phyloP scores from a whole-genome alignment of 2,888 invertebrate genomes.

The Baccha elongata region DNA sequence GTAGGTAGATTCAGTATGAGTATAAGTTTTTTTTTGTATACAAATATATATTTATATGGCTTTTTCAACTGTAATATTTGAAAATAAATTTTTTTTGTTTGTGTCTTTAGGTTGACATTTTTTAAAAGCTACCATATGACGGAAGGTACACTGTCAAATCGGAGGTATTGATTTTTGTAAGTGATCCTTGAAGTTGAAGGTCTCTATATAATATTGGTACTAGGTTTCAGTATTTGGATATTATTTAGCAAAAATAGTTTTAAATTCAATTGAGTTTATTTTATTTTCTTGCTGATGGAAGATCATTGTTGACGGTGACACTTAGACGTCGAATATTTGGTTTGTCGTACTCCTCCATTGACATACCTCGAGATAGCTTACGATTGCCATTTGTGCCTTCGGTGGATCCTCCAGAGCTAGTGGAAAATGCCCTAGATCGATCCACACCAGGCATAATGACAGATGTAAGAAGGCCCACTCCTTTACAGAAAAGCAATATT shows the following conservation, averaged over 20 bases:
- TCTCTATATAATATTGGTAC: constrained; percentile 49
- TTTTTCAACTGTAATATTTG: neutral
- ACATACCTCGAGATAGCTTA: constrained; percentile 86
- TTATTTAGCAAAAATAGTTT: constrained; percentile 55
- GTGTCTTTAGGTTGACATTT: no score
- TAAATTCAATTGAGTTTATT: constrained; percentile 54
- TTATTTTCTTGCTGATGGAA: constrained; percentile 86
- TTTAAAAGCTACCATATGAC: constrained; percentile 1
- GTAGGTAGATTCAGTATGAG: neutral
- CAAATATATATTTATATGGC: no score
- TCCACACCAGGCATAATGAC: constrained; percentile 92
- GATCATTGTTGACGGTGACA: constrained; percentile 83
- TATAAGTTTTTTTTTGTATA: neutral
- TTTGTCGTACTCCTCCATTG: constrained; percentile 92
- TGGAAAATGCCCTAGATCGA: constrained; percentile 85
- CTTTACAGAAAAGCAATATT: constrained; percentile 93
- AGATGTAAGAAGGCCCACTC: constrained; percentile 91
- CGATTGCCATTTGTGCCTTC: constrained; percentile 82
- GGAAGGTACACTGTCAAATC: constrained; percentile 40
- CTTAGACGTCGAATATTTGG: constrained; percentile 90
- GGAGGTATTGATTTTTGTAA: constrained; percentile 52
- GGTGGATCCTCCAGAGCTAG: constrained; percentile 84
- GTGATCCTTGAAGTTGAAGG: constrained; percentile 3
- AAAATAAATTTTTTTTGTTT: neutral
- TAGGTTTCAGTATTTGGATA: constrained; percentile 15